Percentiles rank a stretch among this genome's conserved stretches.
Evolutionary conservation across 2,888 invertebrate species (phyloP).

Genomic region (Drosophila leonis): DNA sequence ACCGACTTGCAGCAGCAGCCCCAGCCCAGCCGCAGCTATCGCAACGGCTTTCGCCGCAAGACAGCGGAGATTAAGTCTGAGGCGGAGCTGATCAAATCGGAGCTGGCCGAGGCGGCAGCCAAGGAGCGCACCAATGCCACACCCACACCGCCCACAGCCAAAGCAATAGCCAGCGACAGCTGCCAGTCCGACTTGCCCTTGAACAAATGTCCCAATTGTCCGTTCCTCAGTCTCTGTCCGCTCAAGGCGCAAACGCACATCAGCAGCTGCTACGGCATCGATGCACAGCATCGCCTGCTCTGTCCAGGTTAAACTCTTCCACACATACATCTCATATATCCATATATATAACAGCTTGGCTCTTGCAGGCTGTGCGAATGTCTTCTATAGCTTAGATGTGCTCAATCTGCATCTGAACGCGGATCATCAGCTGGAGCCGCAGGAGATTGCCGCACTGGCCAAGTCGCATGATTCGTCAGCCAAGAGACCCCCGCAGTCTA

Average conservation of each 20-base stretch:
- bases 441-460: constrained; percentile 49
- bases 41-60: constrained; percentile 80
- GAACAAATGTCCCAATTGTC: constrained; percentile 81
- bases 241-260: constrained; percentile 56
- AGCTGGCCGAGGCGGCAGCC: constrained; percentile 73
- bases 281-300: constrained; percentile 85
- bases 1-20: constrained; percentile 81
- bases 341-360: background rate
- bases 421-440: constrained; percentile 88
- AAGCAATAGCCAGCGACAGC: constrained; percentile 18
- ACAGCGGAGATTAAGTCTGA: constrained; percentile 83
- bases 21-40: constrained; percentile 77
- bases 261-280: constrained; percentile 45
- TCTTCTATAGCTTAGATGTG: constrained; percentile 88
- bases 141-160: constrained; percentile 77
- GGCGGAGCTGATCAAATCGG: constrained; percentile 85
- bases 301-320: constrained; percentile 86
- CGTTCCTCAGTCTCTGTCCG: constrained; percentile 79
- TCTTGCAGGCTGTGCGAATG: constrained; percentile 87
- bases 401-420: constrained; percentile 88
- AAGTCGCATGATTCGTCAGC: constrained; percentile 22
- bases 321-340: background rate
- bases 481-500: constrained; percentile 16
- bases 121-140: constrained; percentile 80
- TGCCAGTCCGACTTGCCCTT: constrained; percentile 32